These are phyloP conservation scores for Ormia ochracea DNA, from an alignment of 2,888 invertebrate species.

Conservation along the genomic window DNA sequence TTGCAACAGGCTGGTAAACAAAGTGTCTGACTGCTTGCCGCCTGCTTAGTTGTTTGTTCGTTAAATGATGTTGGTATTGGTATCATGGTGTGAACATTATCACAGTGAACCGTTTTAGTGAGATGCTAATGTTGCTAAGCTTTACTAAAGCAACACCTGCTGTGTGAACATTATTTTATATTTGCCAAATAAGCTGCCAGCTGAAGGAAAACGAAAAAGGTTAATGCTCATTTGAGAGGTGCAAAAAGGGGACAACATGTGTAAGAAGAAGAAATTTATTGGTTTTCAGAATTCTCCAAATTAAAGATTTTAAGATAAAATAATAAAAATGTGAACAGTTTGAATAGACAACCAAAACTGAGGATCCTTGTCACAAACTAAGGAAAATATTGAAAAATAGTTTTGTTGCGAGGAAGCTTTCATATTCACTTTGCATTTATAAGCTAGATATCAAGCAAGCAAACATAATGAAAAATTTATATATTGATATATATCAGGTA, in stretches of 20 bases:
- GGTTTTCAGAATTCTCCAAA: conserved; percentile 27
- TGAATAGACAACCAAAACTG: background rate
- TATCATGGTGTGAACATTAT: conserved; percentile 61
- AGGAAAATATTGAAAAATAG: no score
- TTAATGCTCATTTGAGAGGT: conserved; percentile 10
- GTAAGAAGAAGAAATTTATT: conserved; percentile 44
- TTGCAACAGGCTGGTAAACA: background rate
- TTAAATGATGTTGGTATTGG: conserved; percentile 12
- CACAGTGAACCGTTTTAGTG: conserved; percentile 36
- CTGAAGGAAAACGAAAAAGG: conserved; percentile 7
- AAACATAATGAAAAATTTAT: no score
- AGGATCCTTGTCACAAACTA: no score
- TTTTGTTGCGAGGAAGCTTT: no score
- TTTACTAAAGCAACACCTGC: conserved; percentile 49
- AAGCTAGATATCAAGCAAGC: no score
- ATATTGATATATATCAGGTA: no score
- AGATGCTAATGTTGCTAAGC: background rate
- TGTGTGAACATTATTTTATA: conserved; percentile 57
- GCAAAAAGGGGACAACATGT: background rate
- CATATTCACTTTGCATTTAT: no score
- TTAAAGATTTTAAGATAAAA: background rate
- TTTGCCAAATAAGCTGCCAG: conserved; percentile 47
- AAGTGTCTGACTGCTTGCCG: conserved; percentile 23
- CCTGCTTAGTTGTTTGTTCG: background rate
- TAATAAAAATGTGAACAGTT: background rate